phyloP scores from a whole-genome alignment of 2,113 vertebrate species.

The Paracanthobrama guichenoti region DNA sequence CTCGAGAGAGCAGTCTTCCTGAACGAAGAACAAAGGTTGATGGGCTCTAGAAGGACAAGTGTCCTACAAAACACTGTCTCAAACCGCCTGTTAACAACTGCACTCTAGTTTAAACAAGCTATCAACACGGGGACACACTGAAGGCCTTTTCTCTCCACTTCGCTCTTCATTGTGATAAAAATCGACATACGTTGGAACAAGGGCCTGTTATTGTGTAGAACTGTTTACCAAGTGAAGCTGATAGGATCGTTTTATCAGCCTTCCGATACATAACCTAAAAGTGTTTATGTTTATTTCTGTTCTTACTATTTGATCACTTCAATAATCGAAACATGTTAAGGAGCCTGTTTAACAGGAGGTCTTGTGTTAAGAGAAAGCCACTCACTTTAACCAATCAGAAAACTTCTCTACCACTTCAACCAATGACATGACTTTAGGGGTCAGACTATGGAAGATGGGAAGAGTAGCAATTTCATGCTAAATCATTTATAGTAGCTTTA shows the following conservation, averaged over 20 bases:
- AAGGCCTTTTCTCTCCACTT: slow-evolving; percentile 57
- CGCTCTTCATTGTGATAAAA: slow-evolving; percentile 59
- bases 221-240: slow-evolving; percentile 54
- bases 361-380: background rate
- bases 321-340: background rate
- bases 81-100: slow-evolving; percentile 69
- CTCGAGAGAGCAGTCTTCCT: slow-evolving; percentile 73
- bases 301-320: background rate
- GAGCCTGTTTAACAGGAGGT: background rate
- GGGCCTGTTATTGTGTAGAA: slow-evolving; percentile 58
- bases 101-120: slow-evolving; percentile 72
- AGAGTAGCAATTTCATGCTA: background rate
- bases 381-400: background rate
- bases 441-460: background rate
- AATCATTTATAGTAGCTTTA: background rate
- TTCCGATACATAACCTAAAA: background rate
- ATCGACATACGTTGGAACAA: slow-evolving; percentile 57
- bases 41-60: slow-evolving; percentile 72
- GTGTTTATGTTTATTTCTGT: background rate
- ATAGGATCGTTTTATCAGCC: slow-evolving; percentile 11
- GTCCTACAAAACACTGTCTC: slow-evolving; percentile 70
- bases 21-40: slow-evolving; percentile 69
- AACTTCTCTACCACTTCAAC: background rate
- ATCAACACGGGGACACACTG: slow-evolving; percentile 65
- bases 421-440: background rate